Conservation (phyloP, 2,888 invertebrate genomes). For the Ormyrus pomaceus region DNA sequence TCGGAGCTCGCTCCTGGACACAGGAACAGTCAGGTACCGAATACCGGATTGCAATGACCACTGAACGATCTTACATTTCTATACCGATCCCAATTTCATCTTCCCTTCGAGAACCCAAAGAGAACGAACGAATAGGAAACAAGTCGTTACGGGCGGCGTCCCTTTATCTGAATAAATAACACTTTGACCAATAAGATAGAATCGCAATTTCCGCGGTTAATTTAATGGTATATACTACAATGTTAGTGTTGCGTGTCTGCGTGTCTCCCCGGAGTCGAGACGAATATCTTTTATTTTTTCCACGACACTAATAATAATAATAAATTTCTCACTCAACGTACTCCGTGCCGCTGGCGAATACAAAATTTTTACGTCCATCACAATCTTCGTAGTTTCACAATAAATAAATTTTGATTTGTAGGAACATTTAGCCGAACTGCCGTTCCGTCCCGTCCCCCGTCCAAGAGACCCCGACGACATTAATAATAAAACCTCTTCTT, state of each 20-base stretch:
- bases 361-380: conserved; percentile 59
- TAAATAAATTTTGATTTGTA: conserved; percentile 60
- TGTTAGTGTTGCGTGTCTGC: conserved; percentile 15
- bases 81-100: no score
- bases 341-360: conserved; percentile 53
- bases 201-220: conserved; percentile 46
- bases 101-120: not conserved
- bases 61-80: no score
- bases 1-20: not conserved
- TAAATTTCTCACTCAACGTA: conserved; percentile 43
- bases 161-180: conserved; percentile 51
- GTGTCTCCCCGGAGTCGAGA: conserved; percentile 33
- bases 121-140: not conserved
- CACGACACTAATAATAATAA: no score
- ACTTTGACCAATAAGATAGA: conserved; percentile 47
- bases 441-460: conserved; percentile 58
- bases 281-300: conserved; percentile 1
- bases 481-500: conserved; percentile 2
- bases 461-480: conserved; percentile 50
- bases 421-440: conserved; percentile 59
- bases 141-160: conserved; percentile 47
- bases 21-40: not conserved
- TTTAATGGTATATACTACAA: conserved; percentile 54
- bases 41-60: not conserved
- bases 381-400: conserved; percentile 55